Base-by-base conservation (phyloP, 2,797 vertebrate species). In the Gymnoscopelus braueri region DNA sequence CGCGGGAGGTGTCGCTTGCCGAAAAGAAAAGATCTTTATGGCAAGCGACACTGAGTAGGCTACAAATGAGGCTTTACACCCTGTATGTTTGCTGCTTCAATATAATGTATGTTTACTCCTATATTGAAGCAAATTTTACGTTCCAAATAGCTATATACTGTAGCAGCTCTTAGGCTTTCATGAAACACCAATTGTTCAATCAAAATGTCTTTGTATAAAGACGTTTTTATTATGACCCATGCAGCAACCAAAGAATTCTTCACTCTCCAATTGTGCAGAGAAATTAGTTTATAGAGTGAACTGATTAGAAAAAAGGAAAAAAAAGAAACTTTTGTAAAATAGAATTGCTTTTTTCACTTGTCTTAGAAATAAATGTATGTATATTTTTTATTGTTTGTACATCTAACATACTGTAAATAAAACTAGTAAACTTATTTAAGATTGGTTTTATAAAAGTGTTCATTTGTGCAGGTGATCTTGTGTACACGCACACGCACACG, bases 331-430 rank as follows among this genome's bases (percentile, higher is more conserved):
- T 73, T 60, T 87, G 84, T 91, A 91, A 90, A 85, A 85, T 88
- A 90, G 69, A 86, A 77, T n/a, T 71, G 77, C 87, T 73, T 67
- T 78, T 72, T 85, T 84, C 76, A 78, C 81, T 81, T 79, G 75
- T 86, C 72, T 82, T 88, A 89, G 88, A 90, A 79, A 84, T 84
- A 87, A 60, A 71, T 83, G 78, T 90, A 90, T 91, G 91, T 94
- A 89, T 93, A 93, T 94, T 93, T 93, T 87, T 89, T 91, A 92
- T 90, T 89, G 80, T 88, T 90, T 95, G 90, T 94, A 93, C 88
- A 93, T 93, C 89, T 88, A 89, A 91, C 90, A 84, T 92, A 73
- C 83, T 93, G 93, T 95, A 94, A 94, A 95, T 95, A 95, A 94
- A 95, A 79, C 84, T 73, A 83, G 83, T 67, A 90, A 86, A 85